Conservation (phyloP, 2,888 invertebrate species). For the Drosophila paramelanica region DNA sequence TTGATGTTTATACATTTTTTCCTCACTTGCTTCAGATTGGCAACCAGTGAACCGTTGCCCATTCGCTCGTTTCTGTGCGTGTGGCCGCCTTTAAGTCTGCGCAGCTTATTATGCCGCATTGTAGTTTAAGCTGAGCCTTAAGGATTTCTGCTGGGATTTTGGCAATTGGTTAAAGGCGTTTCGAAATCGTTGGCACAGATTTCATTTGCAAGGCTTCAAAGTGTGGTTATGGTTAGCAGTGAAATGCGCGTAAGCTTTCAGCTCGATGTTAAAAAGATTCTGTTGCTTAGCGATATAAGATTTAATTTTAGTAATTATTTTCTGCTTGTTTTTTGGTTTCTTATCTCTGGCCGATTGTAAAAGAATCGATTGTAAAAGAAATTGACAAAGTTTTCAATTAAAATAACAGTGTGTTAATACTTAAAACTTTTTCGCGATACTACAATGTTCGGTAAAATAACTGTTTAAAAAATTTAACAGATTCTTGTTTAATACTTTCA, state of each 20-base stretch:
- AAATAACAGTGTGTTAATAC: too few relatives aligned
- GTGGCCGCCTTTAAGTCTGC: conserved; percentile 34
- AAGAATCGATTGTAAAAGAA: too few relatives aligned
- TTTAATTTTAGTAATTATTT: background rate
- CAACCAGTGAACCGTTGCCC: conserved; percentile 39
- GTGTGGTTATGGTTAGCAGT: background rate
- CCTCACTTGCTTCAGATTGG: conserved; percentile 1
- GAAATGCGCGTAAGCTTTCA: conserved; percentile 3
- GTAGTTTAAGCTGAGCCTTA: conserved; percentile 54
- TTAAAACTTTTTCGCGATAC: too few relatives aligned
- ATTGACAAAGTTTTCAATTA: too few relatives aligned
- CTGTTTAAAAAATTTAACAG: too few relatives aligned
- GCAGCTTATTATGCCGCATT: conserved; percentile 64
- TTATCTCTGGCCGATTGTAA: too few relatives aligned
- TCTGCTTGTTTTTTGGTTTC: background rate
- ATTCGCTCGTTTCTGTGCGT: conserved; percentile 26
- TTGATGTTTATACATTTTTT: background rate
- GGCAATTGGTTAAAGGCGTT: conserved; percentile 46
- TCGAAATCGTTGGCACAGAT: conserved; percentile 37
- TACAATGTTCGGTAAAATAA: too few relatives aligned
- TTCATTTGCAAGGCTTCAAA: conserved; percentile 2
- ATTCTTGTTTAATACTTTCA: too few relatives aligned
- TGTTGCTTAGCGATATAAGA: background rate
- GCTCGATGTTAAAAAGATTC: background rate
- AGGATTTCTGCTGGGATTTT: conserved; percentile 41